These are phyloP conservation scores for Tinamus guttatus DNA, from an alignment of 2,113 vertebrate species.

Conservation along the genomic window DNA sequence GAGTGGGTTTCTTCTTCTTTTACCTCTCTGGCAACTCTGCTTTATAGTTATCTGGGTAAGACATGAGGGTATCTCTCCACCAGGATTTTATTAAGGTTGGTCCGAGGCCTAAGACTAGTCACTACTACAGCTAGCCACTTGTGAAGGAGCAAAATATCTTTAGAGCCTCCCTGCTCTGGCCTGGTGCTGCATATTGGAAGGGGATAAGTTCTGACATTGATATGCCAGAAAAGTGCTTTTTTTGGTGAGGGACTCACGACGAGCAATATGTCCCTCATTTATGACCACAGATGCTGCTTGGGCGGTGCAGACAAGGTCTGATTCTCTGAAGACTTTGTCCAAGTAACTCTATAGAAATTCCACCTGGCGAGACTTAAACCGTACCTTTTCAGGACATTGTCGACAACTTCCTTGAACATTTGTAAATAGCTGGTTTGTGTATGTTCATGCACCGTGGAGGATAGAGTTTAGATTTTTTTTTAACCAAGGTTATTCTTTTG, in stretches of 20 bases:
- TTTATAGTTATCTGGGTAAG: not conserved
- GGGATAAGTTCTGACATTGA: not conserved
- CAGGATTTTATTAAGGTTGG: not conserved
- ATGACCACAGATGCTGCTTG: constrained; percentile 42
- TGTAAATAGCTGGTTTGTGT: constrained; percentile 62
- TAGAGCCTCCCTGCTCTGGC: not conserved
- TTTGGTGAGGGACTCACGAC: not conserved
- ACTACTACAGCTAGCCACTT: not conserved
- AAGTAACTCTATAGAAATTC: constrained; percentile 55
- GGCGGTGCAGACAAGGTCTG: constrained; percentile 38
- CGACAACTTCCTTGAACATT: constrained; percentile 34
- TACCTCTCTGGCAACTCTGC: not conserved
- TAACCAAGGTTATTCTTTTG: constrained; percentile 44
- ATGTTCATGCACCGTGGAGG: constrained; percentile 64
- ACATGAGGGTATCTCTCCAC: not conserved
- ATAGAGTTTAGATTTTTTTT: constrained; percentile 64
- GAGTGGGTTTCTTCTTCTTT: not conserved
- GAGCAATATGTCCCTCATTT: not conserved
- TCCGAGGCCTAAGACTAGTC: not conserved
- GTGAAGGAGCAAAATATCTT: not conserved
- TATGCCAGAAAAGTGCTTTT: not conserved
- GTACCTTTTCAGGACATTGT: constrained; percentile 49
- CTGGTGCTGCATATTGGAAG: not conserved
- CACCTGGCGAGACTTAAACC: constrained; percentile 53
- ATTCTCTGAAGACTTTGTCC: constrained; percentile 40